Evolutionary conservation across 2,797 vertebrate species (phyloP).

Genomic region (Peromyscus attwateri): DNA sequence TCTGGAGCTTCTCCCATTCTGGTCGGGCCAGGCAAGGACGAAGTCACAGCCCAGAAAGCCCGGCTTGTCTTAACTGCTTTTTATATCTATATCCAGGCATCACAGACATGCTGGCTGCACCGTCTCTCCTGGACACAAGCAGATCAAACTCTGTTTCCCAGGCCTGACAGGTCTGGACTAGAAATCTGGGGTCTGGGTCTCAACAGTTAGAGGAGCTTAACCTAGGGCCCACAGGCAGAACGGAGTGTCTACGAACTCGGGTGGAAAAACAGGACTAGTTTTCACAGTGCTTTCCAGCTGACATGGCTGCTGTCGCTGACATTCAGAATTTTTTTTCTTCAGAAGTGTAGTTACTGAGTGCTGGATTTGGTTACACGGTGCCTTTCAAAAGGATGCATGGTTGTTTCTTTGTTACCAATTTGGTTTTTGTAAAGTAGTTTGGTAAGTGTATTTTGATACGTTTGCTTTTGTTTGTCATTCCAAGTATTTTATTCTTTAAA

Average conservation of each 20-base stretch:
- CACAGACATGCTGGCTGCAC: not conserved
- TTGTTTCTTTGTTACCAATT: not conserved
- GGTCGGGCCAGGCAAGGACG: not conserved
- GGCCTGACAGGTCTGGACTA: not conserved
- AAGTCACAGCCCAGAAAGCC: not conserved
- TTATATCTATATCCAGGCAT: too few relatives aligned
- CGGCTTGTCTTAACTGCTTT: not conserved
- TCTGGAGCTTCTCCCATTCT: not conserved
- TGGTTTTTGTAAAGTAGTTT: not conserved
- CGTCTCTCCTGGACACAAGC: not conserved
- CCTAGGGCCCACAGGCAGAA: not conserved
- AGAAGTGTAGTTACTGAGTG: not conserved
- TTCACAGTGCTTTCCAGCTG: not conserved
- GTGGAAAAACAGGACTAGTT: not conserved
- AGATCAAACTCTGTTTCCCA: not conserved
- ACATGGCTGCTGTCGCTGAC: not conserved
- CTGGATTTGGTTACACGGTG: not conserved
- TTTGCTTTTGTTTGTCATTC: not conserved
- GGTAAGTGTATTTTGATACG: not conserved
- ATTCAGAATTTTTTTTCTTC: not conserved
- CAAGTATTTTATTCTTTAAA: not conserved
- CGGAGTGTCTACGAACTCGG: fast-evolving
- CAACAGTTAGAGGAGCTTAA: too few relatives aligned
- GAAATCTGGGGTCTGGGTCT: not conserved
- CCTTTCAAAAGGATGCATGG: not conserved